These are phyloP conservation scores for Cosmorhoe ocellata DNA, from an alignment of 2,888 invertebrate genomes.

Conservation along the genomic window DNA sequence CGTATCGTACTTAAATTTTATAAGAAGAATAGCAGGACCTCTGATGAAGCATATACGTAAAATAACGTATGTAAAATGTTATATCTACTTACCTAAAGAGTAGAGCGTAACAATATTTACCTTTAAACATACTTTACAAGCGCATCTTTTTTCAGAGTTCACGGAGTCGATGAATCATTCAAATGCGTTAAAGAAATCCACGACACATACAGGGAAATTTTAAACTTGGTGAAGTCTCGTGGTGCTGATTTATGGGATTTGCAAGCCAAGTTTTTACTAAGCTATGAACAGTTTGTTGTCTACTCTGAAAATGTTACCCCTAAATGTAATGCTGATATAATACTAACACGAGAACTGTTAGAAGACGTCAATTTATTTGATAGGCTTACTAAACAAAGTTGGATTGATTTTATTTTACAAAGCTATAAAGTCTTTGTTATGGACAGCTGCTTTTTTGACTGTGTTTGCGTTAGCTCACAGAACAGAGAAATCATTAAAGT, in stretches of 20 bases:
- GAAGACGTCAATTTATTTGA: conserved; percentile 52
- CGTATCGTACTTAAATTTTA: conserved; percentile 67
- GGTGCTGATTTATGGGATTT: conserved; percentile 62
- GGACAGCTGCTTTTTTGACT: conserved; percentile 74
- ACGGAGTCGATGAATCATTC: conserved; percentile 56
- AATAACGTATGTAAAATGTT: conserved; percentile 50
- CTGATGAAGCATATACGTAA: conserved; percentile 68
- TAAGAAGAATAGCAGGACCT: conserved; percentile 69
- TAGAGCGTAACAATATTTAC: too few relatives aligned
- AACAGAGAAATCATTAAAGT: conserved; percentile 60
- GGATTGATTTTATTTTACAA: conserved; percentile 85
- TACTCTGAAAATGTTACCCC: conserved; percentile 57
- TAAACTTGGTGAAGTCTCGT: conserved; percentile 59
- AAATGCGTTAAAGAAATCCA: conserved; percentile 66
- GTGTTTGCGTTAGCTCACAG: conserved; percentile 60
- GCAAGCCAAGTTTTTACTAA: conserved; percentile 65
- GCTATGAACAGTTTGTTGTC: conserved; percentile 64
- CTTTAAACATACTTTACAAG: too few relatives aligned
- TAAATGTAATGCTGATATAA: conserved; percentile 61
- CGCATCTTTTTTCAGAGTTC: conserved; percentile 40
- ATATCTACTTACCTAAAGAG: too few relatives aligned
- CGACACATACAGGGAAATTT: conserved; percentile 65
- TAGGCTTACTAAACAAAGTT: conserved; percentile 74
- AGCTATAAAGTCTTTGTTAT: conserved; percentile 83
- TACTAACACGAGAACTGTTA: conserved; percentile 52